Conservation (phyloP, 2,888 invertebrate genomes). For the Herminia tarsipennalis region DNA sequence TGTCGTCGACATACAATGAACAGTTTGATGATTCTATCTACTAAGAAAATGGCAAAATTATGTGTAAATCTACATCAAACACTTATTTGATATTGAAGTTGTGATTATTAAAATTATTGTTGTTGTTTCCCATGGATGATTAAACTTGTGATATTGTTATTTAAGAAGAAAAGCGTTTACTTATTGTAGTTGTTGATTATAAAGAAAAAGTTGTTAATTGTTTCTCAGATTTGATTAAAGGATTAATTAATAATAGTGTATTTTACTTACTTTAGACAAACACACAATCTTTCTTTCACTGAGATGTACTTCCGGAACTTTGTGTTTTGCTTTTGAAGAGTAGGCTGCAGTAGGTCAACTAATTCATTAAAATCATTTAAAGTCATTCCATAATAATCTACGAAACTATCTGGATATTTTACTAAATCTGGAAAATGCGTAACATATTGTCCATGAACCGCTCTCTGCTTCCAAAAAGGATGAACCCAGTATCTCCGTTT, state of each 20-base stretch:
- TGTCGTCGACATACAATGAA: slow-evolving; percentile 15
- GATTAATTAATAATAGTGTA: slow-evolving; percentile 18
- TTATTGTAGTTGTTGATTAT: slow-evolving; percentile 13
- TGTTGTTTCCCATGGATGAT: slow-evolving; percentile 17
- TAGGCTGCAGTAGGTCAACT: slow-evolving; percentile 16
- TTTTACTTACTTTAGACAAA: slow-evolving; percentile 19
- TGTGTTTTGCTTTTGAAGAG: slow-evolving; percentile 16
- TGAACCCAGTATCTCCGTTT: slow-evolving; percentile 16
- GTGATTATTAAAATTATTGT: slow-evolving; percentile 16
- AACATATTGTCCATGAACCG: slow-evolving; percentile 26
- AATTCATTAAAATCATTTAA: slow-evolving; percentile 22
- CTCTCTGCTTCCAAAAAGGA: slow-evolving; percentile 22
- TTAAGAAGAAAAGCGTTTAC: slow-evolving; percentile 17
- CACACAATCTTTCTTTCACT: slow-evolving; percentile 19
- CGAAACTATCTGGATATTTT: slow-evolving; percentile 23
- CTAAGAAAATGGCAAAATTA: slow-evolving; percentile 21
- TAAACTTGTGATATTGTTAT: slow-evolving; percentile 19
- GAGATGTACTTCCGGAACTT: slow-evolving; percentile 18
- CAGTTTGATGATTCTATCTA: slow-evolving; percentile 21
- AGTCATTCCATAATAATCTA: slow-evolving; percentile 22
- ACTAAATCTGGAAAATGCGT: slow-evolving; percentile 23
- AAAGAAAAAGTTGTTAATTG: slow-evolving; percentile 15
- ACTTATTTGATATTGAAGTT: slow-evolving; percentile 16
- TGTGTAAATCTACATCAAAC: slow-evolving; percentile 20
- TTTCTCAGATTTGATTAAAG: slow-evolving; percentile 18